A percentile compares a stretch with the other conserved stretches of the same genome.
Conservation (phyloP, 2,888 invertebrate species). For the Fissipunctia ypsillon region DNA sequence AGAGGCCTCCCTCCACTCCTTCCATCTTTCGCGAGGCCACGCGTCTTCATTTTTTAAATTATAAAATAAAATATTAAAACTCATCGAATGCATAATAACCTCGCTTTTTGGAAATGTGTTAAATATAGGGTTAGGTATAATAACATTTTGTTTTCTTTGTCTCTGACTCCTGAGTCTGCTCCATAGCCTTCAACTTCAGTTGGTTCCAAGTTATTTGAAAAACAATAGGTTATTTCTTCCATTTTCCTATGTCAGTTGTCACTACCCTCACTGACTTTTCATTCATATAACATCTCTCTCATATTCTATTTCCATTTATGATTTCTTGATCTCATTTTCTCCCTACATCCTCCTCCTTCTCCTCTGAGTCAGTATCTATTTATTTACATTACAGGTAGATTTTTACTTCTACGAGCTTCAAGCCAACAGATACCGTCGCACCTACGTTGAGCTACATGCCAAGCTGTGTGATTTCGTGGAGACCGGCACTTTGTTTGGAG, state of each 20-base stretch:
- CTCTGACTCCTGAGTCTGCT: too few species aligned
- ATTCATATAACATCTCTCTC: not conserved
- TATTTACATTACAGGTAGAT: slow-evolving; percentile 26
- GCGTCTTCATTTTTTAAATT: too few species aligned
- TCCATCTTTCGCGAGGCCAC: too few species aligned
- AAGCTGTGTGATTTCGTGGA: slow-evolving; percentile 37
- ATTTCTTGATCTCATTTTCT: not conserved
- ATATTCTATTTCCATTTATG: not conserved
- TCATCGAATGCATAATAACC: too few species aligned
- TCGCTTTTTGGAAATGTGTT: too few species aligned
- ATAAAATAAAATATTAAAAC: too few species aligned
- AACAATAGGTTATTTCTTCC: not conserved
- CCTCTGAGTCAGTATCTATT: not conserved
- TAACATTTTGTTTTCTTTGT: too few species aligned
- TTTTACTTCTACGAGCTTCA: slow-evolving; percentile 33
- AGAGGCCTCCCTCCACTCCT: too few species aligned
- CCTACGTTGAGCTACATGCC: slow-evolving; percentile 37
- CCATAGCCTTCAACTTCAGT: too few species aligned
- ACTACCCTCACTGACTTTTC: not conserved
- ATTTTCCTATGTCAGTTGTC: not conserved
- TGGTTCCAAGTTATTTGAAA: too few species aligned
- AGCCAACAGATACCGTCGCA: slow-evolving; percentile 39
- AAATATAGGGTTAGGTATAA: too few species aligned
- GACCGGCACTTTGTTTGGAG: slow-evolving; percentile 29
- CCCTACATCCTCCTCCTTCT: too few species aligned